Conservation (phyloP, 1,140 invertebrate species). For the Papilio aristodemus region DNA sequence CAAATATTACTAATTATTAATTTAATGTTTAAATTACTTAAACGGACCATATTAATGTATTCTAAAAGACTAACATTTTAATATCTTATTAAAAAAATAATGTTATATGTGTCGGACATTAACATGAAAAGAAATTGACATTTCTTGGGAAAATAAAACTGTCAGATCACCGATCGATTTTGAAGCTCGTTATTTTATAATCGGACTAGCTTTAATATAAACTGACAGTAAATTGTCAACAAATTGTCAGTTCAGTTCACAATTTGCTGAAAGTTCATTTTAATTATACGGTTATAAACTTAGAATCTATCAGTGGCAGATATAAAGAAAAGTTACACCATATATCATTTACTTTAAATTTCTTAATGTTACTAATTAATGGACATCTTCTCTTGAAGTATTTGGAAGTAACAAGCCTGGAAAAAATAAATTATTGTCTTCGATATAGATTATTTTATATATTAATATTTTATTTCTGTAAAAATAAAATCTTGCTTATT, state of each 20-base stretch:
- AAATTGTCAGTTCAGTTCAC: no score
- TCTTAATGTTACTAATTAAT: constrained; percentile 60
- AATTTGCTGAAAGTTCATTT: no score
- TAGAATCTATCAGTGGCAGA: constrained; percentile 30
- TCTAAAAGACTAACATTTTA: background rate
- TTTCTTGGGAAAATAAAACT: background rate
- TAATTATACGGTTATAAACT: no score
- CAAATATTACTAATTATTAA: background rate
- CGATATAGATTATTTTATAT: constrained; percentile 42
- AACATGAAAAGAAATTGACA: background rate
- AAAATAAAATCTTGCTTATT: no score
- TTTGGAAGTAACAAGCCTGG: constrained; percentile 87
- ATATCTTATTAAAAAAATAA: constrained; percentile 7
- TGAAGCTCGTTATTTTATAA: no score
- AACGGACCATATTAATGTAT: background rate
- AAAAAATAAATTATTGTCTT: no score
- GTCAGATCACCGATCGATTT: no score
- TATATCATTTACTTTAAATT: constrained; percentile 38
- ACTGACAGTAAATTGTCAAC: no score
- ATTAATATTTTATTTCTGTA: no score
- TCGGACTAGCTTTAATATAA: no score
- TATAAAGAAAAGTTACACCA: no score
- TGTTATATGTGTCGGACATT: background rate
- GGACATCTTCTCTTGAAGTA: constrained; percentile 86
- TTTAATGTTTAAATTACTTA: background rate